phyloP scores from a whole-genome alignment of 2,797 vertebrate species.

The Ambastaia sidthimunki region DNA sequence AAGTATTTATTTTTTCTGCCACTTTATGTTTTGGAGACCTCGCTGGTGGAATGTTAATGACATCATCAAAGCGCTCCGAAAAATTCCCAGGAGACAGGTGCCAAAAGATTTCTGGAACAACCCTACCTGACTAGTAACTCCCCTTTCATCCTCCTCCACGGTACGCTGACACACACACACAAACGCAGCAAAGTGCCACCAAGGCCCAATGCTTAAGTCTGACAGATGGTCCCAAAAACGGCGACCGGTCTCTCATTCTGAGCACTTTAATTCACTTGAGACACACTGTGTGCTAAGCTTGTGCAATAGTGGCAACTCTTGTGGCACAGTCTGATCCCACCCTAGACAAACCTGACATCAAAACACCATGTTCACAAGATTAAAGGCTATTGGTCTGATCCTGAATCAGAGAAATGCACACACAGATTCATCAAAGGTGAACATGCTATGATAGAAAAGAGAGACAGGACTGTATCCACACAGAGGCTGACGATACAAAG shows the following conservation, averaged over 20 bases:
- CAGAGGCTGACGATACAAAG: not conserved
- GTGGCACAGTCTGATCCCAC: conserved; percentile 3
- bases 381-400: conserved; percentile 43
- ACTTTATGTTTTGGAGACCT: conserved; percentile 35
- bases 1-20: not conserved
- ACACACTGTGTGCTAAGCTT: conserved; percentile 27
- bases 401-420: conserved; percentile 41
- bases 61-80: conserved; percentile 56
- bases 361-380: conserved; percentile 40
- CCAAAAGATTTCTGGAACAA: conserved; percentile 54
- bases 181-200: conserved; percentile 29
- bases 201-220: conserved; percentile 35
- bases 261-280: conserved; percentile 44
- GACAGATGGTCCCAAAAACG: conserved; percentile 30
- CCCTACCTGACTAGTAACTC: conserved; percentile 45
- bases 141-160: conserved; percentile 48
- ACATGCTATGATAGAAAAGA: not conserved
- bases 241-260: not conserved
- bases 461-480: conserved; percentile 13
- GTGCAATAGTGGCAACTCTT: conserved; percentile 18
- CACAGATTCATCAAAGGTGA: conserved; percentile 38
- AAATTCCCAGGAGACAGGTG: conserved; percentile 57
- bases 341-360: conserved; percentile 45
- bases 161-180: conserved; percentile 35
- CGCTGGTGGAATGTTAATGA: conserved; percentile 56